phyloP scores from a whole-genome alignment of 2,888 invertebrate genomes.

The Drosophila silvestris region DNA sequence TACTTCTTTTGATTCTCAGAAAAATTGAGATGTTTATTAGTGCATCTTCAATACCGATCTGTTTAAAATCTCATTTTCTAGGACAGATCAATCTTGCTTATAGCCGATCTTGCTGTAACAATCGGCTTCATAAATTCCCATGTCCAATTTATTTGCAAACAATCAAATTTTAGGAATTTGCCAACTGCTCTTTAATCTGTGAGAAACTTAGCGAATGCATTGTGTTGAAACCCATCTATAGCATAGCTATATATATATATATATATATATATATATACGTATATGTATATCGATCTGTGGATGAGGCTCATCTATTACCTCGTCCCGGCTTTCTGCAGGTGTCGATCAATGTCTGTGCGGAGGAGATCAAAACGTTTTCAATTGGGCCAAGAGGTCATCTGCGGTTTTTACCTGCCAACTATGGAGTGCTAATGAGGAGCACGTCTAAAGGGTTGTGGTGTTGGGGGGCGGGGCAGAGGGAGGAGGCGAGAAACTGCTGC shows the following conservation, averaged over 20 bases:
- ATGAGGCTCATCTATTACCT: constrained; percentile 11
- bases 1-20: neutral
- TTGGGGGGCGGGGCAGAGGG: neutral
- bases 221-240: neutral
- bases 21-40: neutral
- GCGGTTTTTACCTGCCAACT: constrained; percentile 23
- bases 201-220: neutral
- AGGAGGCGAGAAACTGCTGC: neutral
- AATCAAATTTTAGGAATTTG: neutral
- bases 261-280: neutral
- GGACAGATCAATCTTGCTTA: neutral
- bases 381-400: constrained; percentile 61
- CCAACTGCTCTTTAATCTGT: neutral
- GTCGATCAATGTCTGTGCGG: constrained; percentile 25
- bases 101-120: neutral
- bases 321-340: constrained; percentile 21
- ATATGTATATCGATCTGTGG: constrained; percentile 4
- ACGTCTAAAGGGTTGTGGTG: neutral
- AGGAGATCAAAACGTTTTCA: constrained; percentile 42
- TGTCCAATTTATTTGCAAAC: neutral
- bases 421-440: constrained; percentile 19
- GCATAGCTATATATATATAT: neutral
- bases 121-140: neutral
- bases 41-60: neutral
- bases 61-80: neutral